phyloP scores from a whole-genome alignment of 2,113 vertebrate species.

The Cricetomys ansorgei region DNA sequence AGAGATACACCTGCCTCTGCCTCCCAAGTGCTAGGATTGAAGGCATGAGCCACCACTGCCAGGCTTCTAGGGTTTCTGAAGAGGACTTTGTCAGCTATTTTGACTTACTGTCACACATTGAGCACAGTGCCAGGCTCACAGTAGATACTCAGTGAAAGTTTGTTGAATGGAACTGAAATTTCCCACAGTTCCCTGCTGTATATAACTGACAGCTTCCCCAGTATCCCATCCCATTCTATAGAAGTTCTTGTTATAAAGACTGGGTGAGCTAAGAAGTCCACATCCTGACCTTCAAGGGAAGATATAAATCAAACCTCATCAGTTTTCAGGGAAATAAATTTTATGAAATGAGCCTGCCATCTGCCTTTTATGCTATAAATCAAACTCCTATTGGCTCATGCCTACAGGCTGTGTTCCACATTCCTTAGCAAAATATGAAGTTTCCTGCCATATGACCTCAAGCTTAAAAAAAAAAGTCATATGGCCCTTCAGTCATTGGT shows the following conservation, averaged over 20 bases:
- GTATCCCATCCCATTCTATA: neutral
- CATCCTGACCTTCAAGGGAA: conserved; percentile 72
- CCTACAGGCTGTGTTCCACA: conserved; percentile 59
- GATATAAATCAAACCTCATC: conserved; percentile 76
- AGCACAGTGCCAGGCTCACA: conserved; percentile 1
- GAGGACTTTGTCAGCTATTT: neutral
- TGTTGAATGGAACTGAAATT: neutral
- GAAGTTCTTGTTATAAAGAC: conserved; percentile 47
- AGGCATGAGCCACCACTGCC: too few species aligned
- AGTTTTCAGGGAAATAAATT: conserved; percentile 78
- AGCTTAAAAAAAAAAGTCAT: conserved; percentile 55
- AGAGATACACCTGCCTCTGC: too few species aligned
- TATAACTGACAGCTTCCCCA: neutral
- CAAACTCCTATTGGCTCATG: conserved; percentile 59
- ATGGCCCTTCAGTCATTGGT: conserved; percentile 48
- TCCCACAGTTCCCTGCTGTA: neutral
- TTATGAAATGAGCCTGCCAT: conserved; percentile 73
- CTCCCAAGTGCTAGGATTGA: too few species aligned
- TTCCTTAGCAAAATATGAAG: conserved; percentile 69
- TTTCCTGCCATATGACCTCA: conserved; percentile 32
- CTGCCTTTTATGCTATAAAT: conserved; percentile 77
- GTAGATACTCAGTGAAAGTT: neutral
- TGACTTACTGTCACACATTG: neutral
- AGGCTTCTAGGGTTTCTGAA: neutral
- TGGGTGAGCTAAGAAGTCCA: conserved; percentile 44